Percentiles rank a stretch among this genome's conserved stretches.
Conservation (phyloP, 2,113 vertebrate species). For the Manacus vitellinus region DNA sequence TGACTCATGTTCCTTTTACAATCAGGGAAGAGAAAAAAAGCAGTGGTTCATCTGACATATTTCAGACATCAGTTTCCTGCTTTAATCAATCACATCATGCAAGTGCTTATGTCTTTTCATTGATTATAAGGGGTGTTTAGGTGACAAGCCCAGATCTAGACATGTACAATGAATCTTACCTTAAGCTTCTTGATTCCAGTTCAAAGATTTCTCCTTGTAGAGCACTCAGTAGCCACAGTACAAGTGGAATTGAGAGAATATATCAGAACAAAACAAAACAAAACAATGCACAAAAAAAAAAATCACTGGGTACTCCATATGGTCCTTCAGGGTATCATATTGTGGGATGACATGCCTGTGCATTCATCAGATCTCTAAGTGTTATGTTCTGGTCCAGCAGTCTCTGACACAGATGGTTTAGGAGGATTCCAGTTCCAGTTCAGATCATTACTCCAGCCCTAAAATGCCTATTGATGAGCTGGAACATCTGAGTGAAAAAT, state of each 20-base stretch:
- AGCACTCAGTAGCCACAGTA: neutral
- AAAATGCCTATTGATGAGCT: neutral
- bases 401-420: conserved; percentile 41
- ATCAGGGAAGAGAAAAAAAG: neutral
- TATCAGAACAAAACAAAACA: neutral
- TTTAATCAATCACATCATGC: neutral
- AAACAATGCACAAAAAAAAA: neutral
- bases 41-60: neutral
- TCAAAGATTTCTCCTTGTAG: neutral
- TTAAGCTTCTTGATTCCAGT: neutral
- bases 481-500: neutral
- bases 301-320: neutral
- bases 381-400: neutral
- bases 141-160: neutral
- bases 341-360: neutral
- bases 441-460: conserved; percentile 14
- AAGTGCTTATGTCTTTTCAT: neutral
- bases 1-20: conserved; percentile 2
- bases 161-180: neutral
- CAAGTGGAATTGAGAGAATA: neutral
- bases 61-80: neutral
- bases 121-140: neutral
- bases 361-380: neutral
- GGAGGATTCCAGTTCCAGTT: neutral
- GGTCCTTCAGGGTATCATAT: neutral